Conservation (phyloP, 2,113 vertebrate species). For the Suricata suricatta region DNA sequence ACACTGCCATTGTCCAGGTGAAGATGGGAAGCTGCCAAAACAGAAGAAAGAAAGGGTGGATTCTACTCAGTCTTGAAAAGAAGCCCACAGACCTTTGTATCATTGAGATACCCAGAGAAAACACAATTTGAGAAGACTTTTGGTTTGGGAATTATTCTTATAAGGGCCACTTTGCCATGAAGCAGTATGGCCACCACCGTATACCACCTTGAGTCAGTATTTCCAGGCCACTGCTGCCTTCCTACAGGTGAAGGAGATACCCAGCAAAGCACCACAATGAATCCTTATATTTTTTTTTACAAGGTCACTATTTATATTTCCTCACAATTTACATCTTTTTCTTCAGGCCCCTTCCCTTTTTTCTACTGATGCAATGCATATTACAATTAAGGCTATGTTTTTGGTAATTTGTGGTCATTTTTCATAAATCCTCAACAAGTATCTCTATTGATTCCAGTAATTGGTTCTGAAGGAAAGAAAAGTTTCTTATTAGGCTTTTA, state of each 20-base stretch:
- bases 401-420: not conserved
- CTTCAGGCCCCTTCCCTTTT: not conserved
- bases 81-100: not conserved
- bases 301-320: not conserved
- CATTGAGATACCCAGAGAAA: not conserved
- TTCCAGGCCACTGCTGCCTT: not conserved
- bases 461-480: slow-evolving; percentile 6
- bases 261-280: not conserved
- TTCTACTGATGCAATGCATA: not conserved
- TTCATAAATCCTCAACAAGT: slow-evolving; percentile 27
- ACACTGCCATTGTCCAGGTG: not conserved
- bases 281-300: not conserved
- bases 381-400: not conserved
- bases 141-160: not conserved
- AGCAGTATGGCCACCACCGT: not conserved
- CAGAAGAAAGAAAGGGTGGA: not conserved
- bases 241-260: not conserved
- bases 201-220: not conserved
- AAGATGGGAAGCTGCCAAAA: not conserved
- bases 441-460: not conserved
- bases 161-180: not conserved
- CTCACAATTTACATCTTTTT: not conserved
- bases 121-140: not conserved
- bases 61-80: not conserved
- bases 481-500: slow-evolving; percentile 2